Percentiles rank a stretch among this genome's conserved stretches.
phyloP scores from a whole-genome alignment of 2,113 vertebrate species.

The Zapornia atra region DNA sequence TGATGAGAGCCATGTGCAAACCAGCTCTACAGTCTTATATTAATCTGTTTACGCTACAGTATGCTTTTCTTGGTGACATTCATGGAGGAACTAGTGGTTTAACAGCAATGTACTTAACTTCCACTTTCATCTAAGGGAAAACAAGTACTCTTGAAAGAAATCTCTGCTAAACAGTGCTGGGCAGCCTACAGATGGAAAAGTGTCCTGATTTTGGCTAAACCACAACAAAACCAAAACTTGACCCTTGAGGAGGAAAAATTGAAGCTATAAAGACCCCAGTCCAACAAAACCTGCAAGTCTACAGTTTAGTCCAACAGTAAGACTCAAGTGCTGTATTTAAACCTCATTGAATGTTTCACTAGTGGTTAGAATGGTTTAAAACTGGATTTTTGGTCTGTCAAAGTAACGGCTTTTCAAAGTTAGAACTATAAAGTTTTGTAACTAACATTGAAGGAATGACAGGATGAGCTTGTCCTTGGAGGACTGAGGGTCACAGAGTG shows the following conservation, averaged over 20 bases:
- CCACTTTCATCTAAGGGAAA: neutral
- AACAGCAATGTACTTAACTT: neutral
- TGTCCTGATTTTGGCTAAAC: too few relatives aligned
- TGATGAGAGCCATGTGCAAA: neutral
- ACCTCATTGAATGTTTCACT: neutral
- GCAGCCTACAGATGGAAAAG: neutral
- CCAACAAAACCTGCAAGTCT: neutral
- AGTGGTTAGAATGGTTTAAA: neutral
- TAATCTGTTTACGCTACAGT: neutral
- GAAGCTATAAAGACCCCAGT: neutral
- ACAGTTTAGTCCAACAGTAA: neutral
- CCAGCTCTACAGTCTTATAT: neutral
- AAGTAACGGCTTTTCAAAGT: neutral
- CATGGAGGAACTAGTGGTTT: neutral
- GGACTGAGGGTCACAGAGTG: neutral
- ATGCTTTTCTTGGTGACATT: neutral
- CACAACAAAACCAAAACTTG: neutral
- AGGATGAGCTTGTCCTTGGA: neutral
- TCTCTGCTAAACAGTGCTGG: neutral
- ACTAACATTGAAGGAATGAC: neutral
- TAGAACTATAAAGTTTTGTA: neutral
- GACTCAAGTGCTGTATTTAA: neutral
- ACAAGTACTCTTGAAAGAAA: neutral
- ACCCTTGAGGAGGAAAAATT: neutral
- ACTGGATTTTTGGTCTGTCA: neutral